These are phyloP conservation scores for Trichomalopsis sarcophagae DNA, from an alignment of 1,140 invertebrate species.

Conservation along the genomic window DNA sequence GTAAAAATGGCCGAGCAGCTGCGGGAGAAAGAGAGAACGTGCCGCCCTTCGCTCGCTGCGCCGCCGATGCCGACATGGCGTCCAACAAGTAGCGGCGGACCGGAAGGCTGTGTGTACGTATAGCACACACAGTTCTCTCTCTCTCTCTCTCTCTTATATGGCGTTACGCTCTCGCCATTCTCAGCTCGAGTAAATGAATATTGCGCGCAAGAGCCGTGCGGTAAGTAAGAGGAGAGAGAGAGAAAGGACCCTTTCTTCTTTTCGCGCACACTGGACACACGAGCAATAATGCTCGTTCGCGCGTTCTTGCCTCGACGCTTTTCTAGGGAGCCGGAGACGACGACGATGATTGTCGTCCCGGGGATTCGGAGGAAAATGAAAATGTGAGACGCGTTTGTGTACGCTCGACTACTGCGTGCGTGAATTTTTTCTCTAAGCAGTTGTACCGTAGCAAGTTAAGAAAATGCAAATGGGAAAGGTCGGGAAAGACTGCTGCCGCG, in stretches of 20 bases:
- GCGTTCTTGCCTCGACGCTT: slow-evolving; percentile 15
- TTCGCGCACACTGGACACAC: slow-evolving; percentile 49
- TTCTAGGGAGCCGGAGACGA: neutral
- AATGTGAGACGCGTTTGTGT: neutral
- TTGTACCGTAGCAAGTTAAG: neutral
- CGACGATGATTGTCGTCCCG: slow-evolving; percentile 7
- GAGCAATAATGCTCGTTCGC: slow-evolving; percentile 44
- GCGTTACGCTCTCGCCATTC: slow-evolving; percentile 57
- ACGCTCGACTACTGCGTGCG: neutral
- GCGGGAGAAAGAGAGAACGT: slow-evolving; percentile 55
- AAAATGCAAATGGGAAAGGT: slow-evolving; percentile 30
- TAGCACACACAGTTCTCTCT: slow-evolving; percentile 51
- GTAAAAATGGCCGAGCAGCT: slow-evolving; percentile 55
- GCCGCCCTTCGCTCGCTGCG: slow-evolving; percentile 55
- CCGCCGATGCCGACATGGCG: slow-evolving; percentile 59
- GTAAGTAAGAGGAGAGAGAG: neutral
- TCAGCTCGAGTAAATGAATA: slow-evolving; percentile 57
- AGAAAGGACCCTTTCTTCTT: slow-evolving; percentile 46
- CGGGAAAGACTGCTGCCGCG: neutral
- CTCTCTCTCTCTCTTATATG: slow-evolving; percentile 21
- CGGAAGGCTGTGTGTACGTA: slow-evolving; percentile 51
- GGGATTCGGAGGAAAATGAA: slow-evolving; percentile 38
- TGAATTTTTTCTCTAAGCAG: neutral
- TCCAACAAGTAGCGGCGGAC: slow-evolving; percentile 63
- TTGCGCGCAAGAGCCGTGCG: slow-evolving; percentile 20